Base-by-base conservation (phyloP, 2,888 invertebrate species). In the Phlogophora meticulosa region DNA sequence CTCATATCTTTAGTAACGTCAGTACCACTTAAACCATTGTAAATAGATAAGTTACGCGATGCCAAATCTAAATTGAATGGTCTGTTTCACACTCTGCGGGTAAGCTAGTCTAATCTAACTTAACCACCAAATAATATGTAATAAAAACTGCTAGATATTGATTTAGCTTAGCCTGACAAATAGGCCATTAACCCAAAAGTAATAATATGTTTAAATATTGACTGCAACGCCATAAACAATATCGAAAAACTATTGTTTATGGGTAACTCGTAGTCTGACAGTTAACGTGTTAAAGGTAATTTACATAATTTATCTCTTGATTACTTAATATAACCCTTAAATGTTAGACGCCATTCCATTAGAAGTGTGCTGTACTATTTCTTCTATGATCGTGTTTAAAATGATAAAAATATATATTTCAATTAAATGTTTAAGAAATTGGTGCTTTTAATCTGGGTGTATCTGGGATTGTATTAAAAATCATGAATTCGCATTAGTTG, bases 401-500 rank as follows among this genome's bases (percentile, higher is more conserved):
- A 13, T 10, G 10, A 43, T 28, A 20, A 34, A 28, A 45, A 32
- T 20, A 20, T 49, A 32, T 0, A 52, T 15, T 42, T 15, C 24
- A 63, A 64, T 24, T 58, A 52, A 58, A 72, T 58, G 48, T 55
- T n/a, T 71, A 79, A 80, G 65, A 81, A 77, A 79, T 85, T 68
- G 84, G 85, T 84, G 85, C 83, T 85, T 84, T 69, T 70, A 72
- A 59, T 59, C 72, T 72, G 72, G 66, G 69, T 68, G 63, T 77
- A 67, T 68, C 77, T 22, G 49, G 60, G 67, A 70, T 80, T 22
- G 46, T 62, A 53, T 70, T 67, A 60, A 70, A 42, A 53, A 69
- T 36, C 48, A 72, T 72, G 82, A 80, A 83, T 70, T 74, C 70
- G 70, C 60, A 74, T 70, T 82, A 69, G 59, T 71, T 66, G 85